Base-by-base conservation (phyloP, 2,797 vertebrate species). In the Acrocephalus scirpaceus region DNA sequence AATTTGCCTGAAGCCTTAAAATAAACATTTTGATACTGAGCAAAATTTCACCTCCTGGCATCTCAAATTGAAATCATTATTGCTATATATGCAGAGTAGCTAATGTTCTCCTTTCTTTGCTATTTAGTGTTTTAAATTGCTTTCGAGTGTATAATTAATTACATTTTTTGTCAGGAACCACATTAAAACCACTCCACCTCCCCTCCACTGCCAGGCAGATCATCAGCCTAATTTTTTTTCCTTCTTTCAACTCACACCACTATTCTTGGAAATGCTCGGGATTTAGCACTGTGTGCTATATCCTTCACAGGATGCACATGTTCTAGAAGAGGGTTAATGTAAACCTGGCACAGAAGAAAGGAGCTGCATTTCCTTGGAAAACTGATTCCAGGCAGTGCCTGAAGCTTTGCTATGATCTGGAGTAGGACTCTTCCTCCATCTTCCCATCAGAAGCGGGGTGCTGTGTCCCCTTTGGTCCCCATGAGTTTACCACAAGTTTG, bases 141-240 rank as follows among this genome's bases (percentile, higher is more conserved):
- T 79, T 95, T 75, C 48, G 75, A 83, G 70, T 30, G 34, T 45
- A 11, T 51, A 92, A 93, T 94, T 92, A 81, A 96, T 92, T 51
- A 51, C 47, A 47, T 84, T 58, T 80, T 87, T 75, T 81, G 83
- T 84, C 82, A 88, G 62, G 48, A 77, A 93, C 94, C 51, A 19
- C 57, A 85, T 95, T 88, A 80, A 83, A 93, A 77, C 50, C 79
- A 23, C 76, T 90, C 78, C 75, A 91, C 89, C 90, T 90, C 75
- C 88, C 73, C 75, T 54, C 90, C 15, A 57, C 0, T 50, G 58
- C 83, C 16, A 61, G 42, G 73, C 25, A 10, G 11, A 77, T 25
- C 65, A 83, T 65, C 44, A 69, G 47, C 45, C 65, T 62, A 1
- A 3, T 56, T 69, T 48, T 48, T 38, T 27, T 36, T 4, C 19